phyloP scores from a whole-genome alignment of 2,797 vertebrate species.

The Megalops cyprinoides region DNA sequence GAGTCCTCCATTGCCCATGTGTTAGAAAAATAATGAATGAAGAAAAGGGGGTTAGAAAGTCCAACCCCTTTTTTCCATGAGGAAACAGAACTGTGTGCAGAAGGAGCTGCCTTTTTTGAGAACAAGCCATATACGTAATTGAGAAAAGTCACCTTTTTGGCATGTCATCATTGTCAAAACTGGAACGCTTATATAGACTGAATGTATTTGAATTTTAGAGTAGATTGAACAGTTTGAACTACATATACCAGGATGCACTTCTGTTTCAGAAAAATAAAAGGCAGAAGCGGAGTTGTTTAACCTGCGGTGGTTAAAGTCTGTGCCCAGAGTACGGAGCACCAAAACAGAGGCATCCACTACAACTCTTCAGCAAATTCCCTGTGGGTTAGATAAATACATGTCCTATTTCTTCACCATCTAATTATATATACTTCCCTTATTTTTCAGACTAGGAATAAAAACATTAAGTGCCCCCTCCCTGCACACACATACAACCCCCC shows the following conservation, averaged over 20 bases:
- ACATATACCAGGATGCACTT: constrained; percentile 34
- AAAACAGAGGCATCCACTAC: constrained; percentile 8
- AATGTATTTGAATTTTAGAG: neutral
- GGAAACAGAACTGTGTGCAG: no score
- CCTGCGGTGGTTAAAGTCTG: neutral
- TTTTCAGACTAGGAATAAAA: constrained; percentile 45
- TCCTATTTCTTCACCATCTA: constrained; percentile 48
- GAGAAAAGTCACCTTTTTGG: neutral
- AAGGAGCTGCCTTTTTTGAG: neutral
- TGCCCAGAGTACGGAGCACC: neutral
- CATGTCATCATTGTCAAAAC: neutral
- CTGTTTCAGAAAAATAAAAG: neutral
- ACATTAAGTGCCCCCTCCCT: constrained; percentile 43
- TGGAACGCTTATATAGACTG: no score
- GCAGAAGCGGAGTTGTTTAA: neutral
- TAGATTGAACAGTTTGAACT: neutral
- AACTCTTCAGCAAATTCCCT: constrained; percentile 55
- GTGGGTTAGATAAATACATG: constrained; percentile 58
- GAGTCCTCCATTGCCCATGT: neutral
- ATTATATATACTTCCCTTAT: constrained; percentile 55
- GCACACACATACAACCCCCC: constrained; percentile 23
- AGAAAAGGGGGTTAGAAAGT: neutral
- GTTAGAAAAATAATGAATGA: neutral
- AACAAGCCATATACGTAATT: neutral
- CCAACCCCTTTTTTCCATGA: neutral